Percentiles rank a stretch among this genome's conserved stretches.
Evolutionary conservation across 1,140 invertebrate species (phyloP).

Genomic region (Goniozus legneri): DNA sequence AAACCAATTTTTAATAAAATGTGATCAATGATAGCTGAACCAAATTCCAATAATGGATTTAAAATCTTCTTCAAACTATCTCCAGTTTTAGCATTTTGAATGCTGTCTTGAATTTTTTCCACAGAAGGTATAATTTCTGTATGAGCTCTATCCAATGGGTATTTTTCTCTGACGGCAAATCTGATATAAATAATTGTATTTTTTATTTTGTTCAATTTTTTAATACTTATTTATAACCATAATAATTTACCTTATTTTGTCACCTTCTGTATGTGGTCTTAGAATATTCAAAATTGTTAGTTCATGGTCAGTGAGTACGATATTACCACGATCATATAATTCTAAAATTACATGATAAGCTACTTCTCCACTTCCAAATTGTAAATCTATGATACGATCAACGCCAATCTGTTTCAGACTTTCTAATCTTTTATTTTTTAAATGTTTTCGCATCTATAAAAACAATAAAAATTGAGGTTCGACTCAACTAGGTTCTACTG

Average conservation of each 20-base stretch:
- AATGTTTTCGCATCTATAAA: constrained; percentile 86
- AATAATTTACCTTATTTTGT: constrained; percentile 71
- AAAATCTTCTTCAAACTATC: constrained; percentile 84
- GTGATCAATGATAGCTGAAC: constrained; percentile 88
- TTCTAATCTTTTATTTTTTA: constrained; percentile 94
- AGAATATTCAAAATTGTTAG: constrained; percentile 92
- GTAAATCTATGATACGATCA: constrained; percentile 86
- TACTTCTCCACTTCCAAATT: constrained; percentile 92
- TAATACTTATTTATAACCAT: constrained; percentile 9
- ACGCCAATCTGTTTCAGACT: constrained; percentile 78
- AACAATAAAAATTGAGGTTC: background rate
- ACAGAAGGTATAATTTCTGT: constrained; percentile 56
- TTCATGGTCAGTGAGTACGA: constrained; percentile 89
- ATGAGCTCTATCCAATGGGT: constrained; percentile 76
- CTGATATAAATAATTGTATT: constrained; percentile 45
- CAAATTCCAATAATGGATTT: constrained; percentile 82
- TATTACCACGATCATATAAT: constrained; percentile 95
- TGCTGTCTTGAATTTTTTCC: constrained; percentile 57
- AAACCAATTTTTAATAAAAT: constrained; percentile 73
- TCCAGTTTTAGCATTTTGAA: constrained; percentile 63
- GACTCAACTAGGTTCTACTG: too few species aligned
- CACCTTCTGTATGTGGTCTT: constrained; percentile 88
- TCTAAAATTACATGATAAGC: constrained; percentile 96
- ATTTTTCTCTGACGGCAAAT: constrained; percentile 89
- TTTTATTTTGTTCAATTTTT: background rate